phyloP scores from a whole-genome alignment of 1,140 invertebrate species.

The Apis laboriosa region DNA sequence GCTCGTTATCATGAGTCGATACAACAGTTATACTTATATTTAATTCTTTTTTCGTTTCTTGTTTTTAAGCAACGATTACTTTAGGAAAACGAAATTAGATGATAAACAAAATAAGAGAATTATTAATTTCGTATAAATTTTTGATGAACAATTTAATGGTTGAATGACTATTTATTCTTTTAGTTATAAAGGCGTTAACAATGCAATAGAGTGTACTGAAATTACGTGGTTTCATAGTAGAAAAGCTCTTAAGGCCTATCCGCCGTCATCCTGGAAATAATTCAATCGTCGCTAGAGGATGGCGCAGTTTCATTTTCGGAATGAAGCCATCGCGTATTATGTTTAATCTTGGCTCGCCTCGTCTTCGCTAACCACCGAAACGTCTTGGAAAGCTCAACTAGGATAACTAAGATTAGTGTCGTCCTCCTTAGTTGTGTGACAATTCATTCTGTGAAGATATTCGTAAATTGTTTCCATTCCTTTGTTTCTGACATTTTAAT shows the following conservation, averaged over 20 bases:
- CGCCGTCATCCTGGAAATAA: constrained; percentile 36
- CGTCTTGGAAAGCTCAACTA: constrained; percentile 28
- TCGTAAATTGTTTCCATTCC: constrained; percentile 1
- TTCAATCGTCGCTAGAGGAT: constrained; percentile 42
- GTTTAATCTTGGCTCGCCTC: constrained; percentile 52
- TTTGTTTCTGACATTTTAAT: neutral
- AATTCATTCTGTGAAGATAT: constrained; percentile 25
- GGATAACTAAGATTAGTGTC: constrained; percentile 42
- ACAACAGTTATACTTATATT: too few species aligned
- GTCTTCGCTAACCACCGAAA: constrained; percentile 32
- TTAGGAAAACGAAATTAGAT: too few species aligned
- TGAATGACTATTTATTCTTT: too few species aligned
- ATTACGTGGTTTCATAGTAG: constrained; percentile 8
- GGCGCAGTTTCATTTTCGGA: constrained; percentile 48
- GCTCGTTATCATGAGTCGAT: too few species aligned
- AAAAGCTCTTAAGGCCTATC: constrained; percentile 33
- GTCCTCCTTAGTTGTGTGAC: constrained; percentile 16
- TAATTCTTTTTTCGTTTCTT: too few species aligned
- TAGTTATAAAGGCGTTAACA: neutral
- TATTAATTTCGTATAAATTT: too few species aligned
- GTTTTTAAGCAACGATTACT: too few species aligned
- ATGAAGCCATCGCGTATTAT: constrained; percentile 49
- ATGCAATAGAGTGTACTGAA: neutral
- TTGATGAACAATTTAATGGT: neutral
- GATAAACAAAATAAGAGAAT: neutral